Evolutionary conservation across 2,888 invertebrate genomes (phyloP).

Genomic region (Chalcosyrphus nemorum): DNA sequence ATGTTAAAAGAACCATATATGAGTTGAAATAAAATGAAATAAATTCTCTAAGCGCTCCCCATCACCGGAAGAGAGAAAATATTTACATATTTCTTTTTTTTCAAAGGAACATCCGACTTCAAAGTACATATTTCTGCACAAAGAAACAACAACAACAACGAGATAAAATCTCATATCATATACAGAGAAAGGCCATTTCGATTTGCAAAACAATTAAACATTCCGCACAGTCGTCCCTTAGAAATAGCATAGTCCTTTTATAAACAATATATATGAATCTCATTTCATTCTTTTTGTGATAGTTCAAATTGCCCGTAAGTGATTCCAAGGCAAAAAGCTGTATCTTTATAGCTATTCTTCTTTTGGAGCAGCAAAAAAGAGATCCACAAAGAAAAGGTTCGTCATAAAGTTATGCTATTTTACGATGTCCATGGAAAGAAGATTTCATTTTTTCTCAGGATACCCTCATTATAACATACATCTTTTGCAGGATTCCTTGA

Average conservation of each 20-base stretch:
- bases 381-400: conserved; percentile 18
- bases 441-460: conserved; percentile 14
- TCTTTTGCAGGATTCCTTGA: background rate
- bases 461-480: conserved; percentile 1
- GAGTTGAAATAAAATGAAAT: background rate
- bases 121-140: background rate
- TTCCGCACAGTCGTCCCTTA: background rate
- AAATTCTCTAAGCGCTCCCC: background rate
- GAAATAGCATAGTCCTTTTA: background rate
- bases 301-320: conserved; percentile 1
- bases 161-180: background rate
- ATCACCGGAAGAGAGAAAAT: background rate
- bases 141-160: background rate
- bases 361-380: background rate
- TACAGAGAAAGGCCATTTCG: background rate
- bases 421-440: conserved; percentile 9
- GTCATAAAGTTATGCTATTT: conserved; percentile 21
- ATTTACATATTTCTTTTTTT: background rate
- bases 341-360: background rate
- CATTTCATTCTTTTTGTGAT: background rate
- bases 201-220: background rate
- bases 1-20: background rate
- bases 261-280: background rate
- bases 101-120: background rate
- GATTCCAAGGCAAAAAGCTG: background rate